These are phyloP conservation scores for Leptura quadrifasciata DNA, from an alignment of 2,888 invertebrate species.

Conservation along the genomic window DNA sequence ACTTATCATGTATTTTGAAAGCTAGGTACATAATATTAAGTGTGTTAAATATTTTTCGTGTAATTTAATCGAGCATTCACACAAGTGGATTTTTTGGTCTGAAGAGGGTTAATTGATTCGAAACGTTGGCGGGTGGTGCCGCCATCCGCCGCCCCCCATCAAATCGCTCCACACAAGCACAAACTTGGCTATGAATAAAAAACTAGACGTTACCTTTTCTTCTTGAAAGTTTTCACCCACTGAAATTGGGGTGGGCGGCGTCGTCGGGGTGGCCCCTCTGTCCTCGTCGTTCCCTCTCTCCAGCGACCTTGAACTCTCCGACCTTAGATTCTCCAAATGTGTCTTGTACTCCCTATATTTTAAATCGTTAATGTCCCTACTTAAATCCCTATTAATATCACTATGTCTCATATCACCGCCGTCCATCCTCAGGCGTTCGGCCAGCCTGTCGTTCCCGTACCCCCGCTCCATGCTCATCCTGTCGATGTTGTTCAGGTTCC, in stretches of 20 bases:
- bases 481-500: slow-evolving; percentile 60
- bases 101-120: neutral
- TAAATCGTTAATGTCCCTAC: slow-evolving; percentile 67
- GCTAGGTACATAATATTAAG: no score
- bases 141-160: neutral
- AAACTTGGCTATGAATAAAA: neutral
- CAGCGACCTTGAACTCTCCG: slow-evolving; percentile 66
- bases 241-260: slow-evolving; percentile 74
- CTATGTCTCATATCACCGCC: slow-evolving; percentile 59
- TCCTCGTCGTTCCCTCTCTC: slow-evolving; percentile 61
- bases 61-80: no score
- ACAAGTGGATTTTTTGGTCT: neutral
- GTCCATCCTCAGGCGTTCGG: slow-evolving; percentile 57
- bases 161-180: neutral
- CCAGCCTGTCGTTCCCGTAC: slow-evolving; percentile 52
- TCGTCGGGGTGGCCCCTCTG: slow-evolving; percentile 71
- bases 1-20: no score
- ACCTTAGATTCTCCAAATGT: slow-evolving; percentile 72
- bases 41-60: no score
- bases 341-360: slow-evolving; percentile 73
- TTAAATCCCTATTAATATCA: slow-evolving; percentile 61
- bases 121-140: neutral
- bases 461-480: slow-evolving; percentile 48
- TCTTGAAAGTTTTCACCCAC: slow-evolving; percentile 73
- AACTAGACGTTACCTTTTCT: slow-evolving; percentile 70